These are phyloP conservation scores for Danio kyathit DNA, from an alignment of 2,797 vertebrate species.

Conservation along the genomic window DNA sequence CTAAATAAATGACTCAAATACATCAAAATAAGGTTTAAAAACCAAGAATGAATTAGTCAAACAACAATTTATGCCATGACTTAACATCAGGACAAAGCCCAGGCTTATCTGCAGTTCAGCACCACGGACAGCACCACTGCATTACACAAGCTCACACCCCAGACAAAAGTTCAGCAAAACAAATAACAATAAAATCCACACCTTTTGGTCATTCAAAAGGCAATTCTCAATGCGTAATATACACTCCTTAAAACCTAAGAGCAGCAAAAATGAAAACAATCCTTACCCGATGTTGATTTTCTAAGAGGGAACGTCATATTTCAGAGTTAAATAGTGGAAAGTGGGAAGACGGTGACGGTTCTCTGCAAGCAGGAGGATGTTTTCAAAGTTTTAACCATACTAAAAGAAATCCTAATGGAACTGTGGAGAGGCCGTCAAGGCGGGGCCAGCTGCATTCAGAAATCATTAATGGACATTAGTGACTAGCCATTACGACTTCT, in stretches of 20 bases:
- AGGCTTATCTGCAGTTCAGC: constrained; percentile 67
- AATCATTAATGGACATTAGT: constrained; percentile 99
- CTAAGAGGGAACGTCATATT: constrained; percentile 93
- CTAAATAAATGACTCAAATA: neutral
- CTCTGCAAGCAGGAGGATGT: constrained; percentile 74
- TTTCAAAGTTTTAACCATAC: constrained; percentile 92
- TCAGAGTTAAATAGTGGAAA: constrained; percentile 66
- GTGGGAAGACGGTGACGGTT: constrained; percentile 50
- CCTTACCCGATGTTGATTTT: constrained; percentile 96
- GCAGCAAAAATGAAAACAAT: constrained; percentile 42
- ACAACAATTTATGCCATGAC: neutral
- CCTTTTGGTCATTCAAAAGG: neutral
- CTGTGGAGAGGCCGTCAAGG: constrained; percentile 87
- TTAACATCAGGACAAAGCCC: neutral
- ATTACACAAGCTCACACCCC: neutral
- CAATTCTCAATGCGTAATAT: neutral
- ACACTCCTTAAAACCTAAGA: neutral
- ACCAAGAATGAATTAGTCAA: neutral
- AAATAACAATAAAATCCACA: neutral
- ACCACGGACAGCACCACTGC: constrained; percentile 75
- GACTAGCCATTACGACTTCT: constrained; percentile 96
- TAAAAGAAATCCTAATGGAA: constrained; percentile 92
- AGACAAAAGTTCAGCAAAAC: constrained; percentile 2
- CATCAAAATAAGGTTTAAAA: neutral
- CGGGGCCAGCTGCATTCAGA: constrained; percentile 90